Percentiles rank a stretch among this genome's conserved stretches.
phyloP scores from a whole-genome alignment of 2,797 vertebrate species.

The Tiaroga cobitis region DNA sequence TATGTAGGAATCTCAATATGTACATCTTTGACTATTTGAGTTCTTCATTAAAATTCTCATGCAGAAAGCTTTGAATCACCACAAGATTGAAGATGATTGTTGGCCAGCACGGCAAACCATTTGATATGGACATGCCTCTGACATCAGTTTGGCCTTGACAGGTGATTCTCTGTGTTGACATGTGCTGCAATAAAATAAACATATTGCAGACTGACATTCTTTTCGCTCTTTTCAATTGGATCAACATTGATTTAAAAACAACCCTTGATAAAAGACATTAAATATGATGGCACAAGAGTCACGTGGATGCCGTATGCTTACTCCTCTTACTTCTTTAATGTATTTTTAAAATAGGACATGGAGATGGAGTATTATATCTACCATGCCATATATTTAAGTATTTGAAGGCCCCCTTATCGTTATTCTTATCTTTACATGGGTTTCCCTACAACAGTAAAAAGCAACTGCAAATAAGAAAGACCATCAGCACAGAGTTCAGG shows the following conservation, averaged over 20 bases:
- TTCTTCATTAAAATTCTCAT: not conserved
- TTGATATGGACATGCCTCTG: slow-evolving; percentile 15
- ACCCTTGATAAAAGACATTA: not conserved
- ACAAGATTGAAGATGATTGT: not conserved
- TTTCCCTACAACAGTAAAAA: not conserved
- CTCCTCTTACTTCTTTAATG: not conserved
- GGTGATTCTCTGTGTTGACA: slow-evolving; percentile 5
- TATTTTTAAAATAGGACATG: not conserved
- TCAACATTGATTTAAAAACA: not conserved
- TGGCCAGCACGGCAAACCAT: slow-evolving; percentile 1
- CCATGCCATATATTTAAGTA: not conserved
- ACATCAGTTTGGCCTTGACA: slow-evolving; percentile 17
- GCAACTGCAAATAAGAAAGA: not conserved
- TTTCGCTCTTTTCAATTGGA: slow-evolving; percentile 8
- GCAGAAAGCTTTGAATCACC: not conserved
- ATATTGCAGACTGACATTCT: slow-evolving; percentile 6
- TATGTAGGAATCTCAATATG: too few species aligned
- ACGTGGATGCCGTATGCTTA: not conserved
- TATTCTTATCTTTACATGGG: slow-evolving; percentile 10
- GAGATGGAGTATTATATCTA: not conserved
- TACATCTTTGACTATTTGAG: not conserved
- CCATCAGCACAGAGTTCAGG: not conserved
- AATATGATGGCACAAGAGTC: not conserved
- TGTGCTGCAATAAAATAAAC: slow-evolving; percentile 19
- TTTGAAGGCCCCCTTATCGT: slow-evolving; percentile 4